Evolutionary conservation across 2,888 invertebrate species (phyloP).

Genomic region (Dryobota labecula): DNA sequence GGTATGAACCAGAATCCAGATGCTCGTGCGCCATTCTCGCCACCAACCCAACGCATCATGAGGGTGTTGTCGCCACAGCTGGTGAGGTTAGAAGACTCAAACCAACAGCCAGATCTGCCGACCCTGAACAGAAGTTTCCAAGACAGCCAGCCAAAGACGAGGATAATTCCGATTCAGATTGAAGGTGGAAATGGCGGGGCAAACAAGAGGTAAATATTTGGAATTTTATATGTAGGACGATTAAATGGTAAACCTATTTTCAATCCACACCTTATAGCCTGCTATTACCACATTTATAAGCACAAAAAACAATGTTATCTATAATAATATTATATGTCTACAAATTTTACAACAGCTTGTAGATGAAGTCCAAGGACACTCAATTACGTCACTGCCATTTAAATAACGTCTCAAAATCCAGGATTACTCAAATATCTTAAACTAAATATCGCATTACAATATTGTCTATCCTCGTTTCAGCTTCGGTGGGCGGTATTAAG

Average conservation of each 20-base stretch:
- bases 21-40: conserved; percentile 79
- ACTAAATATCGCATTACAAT: conserved; percentile 52
- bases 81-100: conserved; percentile 85
- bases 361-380: not conserved
- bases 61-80: conserved; percentile 89
- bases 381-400: conserved; percentile 3
- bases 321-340: not conserved
- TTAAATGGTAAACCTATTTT: conserved; percentile 28
- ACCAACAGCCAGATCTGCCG: conserved; percentile 82
- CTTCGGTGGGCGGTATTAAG: conserved; percentile 89
- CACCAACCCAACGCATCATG: conserved; percentile 89
- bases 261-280: not conserved
- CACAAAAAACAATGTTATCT: not conserved
- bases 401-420: not conserved
- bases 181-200: conserved; percentile 86
- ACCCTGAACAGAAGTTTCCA: conserved; percentile 81
- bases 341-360: not conserved
- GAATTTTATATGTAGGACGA: not conserved
- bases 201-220: conserved; percentile 81
- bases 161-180: conserved; percentile 92
- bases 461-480: conserved; percentile 82
- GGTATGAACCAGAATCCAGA: conserved; percentile 83
- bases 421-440: conserved; percentile 10
- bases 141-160: conserved; percentile 85
- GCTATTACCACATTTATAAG: conserved; percentile 16